These are phyloP conservation scores for Dendrocincla fuliginosa DNA, from an alignment of 2,797 vertebrate genomes.

Conservation along the genomic window DNA sequence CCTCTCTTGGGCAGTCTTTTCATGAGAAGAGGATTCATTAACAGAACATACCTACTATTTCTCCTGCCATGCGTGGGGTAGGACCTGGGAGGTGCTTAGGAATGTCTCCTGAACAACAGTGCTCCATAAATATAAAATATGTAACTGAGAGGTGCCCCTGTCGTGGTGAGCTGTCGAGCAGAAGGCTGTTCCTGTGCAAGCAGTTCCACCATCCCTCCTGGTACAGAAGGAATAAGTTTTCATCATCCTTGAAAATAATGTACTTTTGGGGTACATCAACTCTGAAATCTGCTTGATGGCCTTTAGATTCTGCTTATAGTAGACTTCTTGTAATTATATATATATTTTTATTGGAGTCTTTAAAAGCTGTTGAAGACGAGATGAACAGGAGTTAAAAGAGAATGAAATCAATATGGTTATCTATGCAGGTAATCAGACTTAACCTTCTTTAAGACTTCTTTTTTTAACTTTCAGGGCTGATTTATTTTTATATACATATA, in stretches of 20 bases:
- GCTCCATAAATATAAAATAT: slow-evolving; percentile 17
- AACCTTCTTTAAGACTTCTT: not conserved
- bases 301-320: not conserved
- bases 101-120: slow-evolving; percentile 6
- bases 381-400: not conserved
- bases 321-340: not conserved
- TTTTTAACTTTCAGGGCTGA: not conserved
- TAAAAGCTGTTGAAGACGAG: not conserved
- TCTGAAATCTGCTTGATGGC: not conserved
- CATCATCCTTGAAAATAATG: not conserved
- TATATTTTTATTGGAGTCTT: not conserved
- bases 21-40: not conserved
- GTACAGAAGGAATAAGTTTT: not conserved
- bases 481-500: not conserved
- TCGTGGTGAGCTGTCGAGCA: not conserved
- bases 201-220: not conserved
- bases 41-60: not conserved
- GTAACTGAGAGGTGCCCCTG: not conserved
- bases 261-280: not conserved
- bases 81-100: not conserved
- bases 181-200: not conserved
- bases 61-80: not conserved
- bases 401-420: not conserved
- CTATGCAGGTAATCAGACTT: not conserved
- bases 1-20: not conserved